Percentiles rank a stretch among this genome's conserved stretches.
Evolutionary conservation across 2,797 vertebrate genomes (phyloP).

Genomic region (Sciurus carolinensis): DNA sequence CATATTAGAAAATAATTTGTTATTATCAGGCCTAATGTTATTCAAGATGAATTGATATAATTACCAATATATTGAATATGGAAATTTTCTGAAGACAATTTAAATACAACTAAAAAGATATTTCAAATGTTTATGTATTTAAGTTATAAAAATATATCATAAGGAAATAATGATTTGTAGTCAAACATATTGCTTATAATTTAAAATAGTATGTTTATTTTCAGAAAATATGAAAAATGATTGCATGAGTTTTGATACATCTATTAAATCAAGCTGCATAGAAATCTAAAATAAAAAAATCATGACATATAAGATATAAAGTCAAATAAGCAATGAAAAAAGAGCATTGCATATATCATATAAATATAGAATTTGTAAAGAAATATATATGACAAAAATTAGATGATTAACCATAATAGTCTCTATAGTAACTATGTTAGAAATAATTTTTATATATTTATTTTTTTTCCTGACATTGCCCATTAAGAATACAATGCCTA

Average conservation of each 20-base stretch:
- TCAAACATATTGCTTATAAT: background rate
- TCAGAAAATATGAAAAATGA: background rate
- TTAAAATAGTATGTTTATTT: background rate
- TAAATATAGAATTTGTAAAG: background rate
- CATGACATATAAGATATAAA: background rate
- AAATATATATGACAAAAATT: background rate
- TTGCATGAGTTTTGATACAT: background rate
- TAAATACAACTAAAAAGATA: background rate
- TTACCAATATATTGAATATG: background rate
- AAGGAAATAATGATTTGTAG: constrained; percentile 6
- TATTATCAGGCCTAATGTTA: background rate
- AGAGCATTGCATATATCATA: background rate
- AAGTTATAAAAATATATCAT: background rate
- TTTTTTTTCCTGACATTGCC: too few relatives aligned
- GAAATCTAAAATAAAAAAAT: background rate
- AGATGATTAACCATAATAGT: background rate
- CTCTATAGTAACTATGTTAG: background rate
- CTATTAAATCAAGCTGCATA: background rate
- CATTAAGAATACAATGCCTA: too few relatives aligned
- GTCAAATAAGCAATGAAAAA: background rate
- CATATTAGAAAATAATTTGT: background rate
- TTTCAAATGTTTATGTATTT: background rate
- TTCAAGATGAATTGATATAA: background rate
- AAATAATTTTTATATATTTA: too few relatives aligned
- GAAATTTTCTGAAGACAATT: background rate